These are phyloP conservation scores for Lacerta viridis DNA, from an alignment of 2,797 vertebrate genomes.

Conservation along the genomic window DNA sequence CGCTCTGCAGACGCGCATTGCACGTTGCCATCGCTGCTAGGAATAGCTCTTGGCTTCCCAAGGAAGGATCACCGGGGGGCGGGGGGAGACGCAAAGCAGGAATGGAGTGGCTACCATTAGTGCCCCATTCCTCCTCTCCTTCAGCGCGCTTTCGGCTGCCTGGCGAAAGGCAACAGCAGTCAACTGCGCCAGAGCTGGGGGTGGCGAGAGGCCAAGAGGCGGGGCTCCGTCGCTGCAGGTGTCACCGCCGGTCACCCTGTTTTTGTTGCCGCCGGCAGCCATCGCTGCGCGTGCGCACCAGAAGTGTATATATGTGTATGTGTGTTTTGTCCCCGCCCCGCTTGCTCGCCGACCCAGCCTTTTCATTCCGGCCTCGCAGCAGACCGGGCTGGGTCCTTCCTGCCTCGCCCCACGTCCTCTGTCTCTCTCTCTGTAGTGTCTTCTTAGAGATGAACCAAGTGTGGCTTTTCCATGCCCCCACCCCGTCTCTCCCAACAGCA, in stretches of 20 bases:
- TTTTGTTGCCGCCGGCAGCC: too few relatives aligned
- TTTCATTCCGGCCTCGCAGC: not conserved
- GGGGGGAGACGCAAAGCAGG: not conserved
- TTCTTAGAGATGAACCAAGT: too few relatives aligned
- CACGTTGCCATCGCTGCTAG: not conserved
- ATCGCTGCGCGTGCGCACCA: slow-evolving; percentile 37
- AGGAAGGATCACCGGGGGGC: not conserved
- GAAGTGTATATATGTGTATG: not conserved
- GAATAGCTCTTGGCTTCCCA: not conserved
- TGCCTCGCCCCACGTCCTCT: not conserved
- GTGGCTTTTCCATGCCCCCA: too few relatives aligned
- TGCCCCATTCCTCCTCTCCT: too few relatives aligned
- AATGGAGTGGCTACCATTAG: too few relatives aligned
- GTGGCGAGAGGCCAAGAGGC: slow-evolving; percentile 7
- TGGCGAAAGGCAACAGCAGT: not conserved
- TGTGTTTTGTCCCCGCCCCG: too few relatives aligned
- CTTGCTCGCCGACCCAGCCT: not conserved
- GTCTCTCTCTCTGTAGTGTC: too few relatives aligned
- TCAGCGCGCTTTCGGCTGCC: too few relatives aligned
- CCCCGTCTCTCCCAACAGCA: not conserved
- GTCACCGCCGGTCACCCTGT: not conserved
- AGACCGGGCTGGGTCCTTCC: not conserved
- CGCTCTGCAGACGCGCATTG: not conserved
- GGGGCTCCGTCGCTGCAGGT: slow-evolving; percentile 39
- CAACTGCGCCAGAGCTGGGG: not conserved